Conservation (phyloP, 2,888 invertebrate species). For the Dynastes maya region DNA sequence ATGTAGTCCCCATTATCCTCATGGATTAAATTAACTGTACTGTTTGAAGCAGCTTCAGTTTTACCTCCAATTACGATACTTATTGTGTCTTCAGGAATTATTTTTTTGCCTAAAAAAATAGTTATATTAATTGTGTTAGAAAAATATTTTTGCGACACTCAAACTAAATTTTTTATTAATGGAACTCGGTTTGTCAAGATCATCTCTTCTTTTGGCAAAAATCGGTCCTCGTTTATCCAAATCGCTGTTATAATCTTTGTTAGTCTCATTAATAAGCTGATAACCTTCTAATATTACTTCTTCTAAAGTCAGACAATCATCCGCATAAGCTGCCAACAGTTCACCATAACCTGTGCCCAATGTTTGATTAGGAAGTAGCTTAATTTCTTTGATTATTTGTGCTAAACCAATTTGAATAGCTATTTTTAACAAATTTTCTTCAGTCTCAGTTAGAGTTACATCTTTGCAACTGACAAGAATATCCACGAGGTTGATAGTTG, state of each 20-base stretch:
- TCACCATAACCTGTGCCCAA: conserved; percentile 90
- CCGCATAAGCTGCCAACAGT: conserved; percentile 92
- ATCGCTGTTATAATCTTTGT: neutral
- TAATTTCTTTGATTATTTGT: conserved; percentile 72
- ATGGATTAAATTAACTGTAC: no score
- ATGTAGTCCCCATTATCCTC: no score
- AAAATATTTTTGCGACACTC: no score
- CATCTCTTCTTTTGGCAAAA: neutral
- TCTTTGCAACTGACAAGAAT: conserved; percentile 33
- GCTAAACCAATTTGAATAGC: conserved; percentile 75
- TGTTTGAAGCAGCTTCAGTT: no score
- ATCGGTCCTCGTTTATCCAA: neutral
- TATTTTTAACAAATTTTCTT: conserved; percentile 54
- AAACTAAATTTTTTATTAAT: neutral
- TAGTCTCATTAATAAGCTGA: neutral
- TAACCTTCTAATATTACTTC: conserved; percentile 72
- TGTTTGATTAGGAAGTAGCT: conserved; percentile 60
- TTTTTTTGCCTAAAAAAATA: no score
- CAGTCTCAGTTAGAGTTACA: conserved; percentile 8
- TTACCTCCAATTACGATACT: no score
- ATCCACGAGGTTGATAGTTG: conserved; percentile 43
- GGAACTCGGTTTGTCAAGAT: neutral
- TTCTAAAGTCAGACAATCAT: conserved; percentile 87
- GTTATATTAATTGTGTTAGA: no score
- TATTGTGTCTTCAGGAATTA: no score